Conservation (phyloP, 1,140 invertebrate species). For the Lepidurus arcticus region DNA sequence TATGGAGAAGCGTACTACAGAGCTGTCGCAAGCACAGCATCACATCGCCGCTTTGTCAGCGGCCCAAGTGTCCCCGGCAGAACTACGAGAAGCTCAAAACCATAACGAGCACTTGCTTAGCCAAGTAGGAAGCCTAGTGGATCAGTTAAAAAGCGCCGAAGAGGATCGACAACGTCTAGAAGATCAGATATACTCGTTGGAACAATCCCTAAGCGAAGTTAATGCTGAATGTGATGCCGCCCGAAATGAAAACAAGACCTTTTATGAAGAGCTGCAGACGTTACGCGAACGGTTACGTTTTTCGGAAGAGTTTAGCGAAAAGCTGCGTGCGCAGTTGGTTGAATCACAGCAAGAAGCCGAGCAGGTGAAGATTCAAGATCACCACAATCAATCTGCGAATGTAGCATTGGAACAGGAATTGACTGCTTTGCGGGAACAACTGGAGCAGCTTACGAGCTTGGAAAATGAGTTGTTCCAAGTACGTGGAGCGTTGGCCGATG, state of each 20-base stretch:
- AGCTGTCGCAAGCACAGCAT: background rate
- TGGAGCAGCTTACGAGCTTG: background rate
- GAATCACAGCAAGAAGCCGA: background rate
- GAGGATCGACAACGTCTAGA: background rate
- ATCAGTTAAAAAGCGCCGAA: background rate
- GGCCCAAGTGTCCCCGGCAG: background rate
- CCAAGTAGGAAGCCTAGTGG: background rate
- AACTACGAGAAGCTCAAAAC: background rate
- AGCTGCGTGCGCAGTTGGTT: background rate
- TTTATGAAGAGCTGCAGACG: slow-evolving; percentile 7
- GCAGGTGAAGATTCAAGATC: background rate
- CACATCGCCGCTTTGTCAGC: background rate
- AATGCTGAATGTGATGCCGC: background rate
- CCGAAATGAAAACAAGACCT: background rate
- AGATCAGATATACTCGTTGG: background rate
- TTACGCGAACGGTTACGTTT: slow-evolving; percentile 14
- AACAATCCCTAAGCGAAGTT: background rate
- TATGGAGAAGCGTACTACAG: background rate
- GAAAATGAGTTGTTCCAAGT: background rate
- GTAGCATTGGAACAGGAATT: background rate
- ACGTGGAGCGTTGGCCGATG: background rate
- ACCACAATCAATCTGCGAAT: background rate
- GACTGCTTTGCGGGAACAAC: background rate
- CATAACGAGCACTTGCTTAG: background rate
- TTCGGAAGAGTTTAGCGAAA: background rate